These are phyloP conservation scores for Melanerpes formicivorus DNA, from an alignment of 2,113 vertebrate species.

Conservation along the genomic window DNA sequence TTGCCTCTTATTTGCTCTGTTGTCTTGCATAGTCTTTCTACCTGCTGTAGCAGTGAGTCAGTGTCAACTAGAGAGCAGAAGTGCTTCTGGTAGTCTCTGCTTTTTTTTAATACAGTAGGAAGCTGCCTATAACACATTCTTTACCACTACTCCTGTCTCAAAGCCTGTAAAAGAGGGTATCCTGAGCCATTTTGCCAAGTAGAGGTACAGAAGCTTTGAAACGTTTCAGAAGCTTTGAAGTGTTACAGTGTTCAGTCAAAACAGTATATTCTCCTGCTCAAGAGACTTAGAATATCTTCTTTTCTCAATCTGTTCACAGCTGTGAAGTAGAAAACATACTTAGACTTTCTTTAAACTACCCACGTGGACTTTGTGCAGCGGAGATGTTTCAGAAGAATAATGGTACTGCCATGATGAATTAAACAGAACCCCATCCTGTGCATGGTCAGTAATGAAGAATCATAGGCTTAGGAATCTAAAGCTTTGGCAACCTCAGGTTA, in stretches of 20 bases:
- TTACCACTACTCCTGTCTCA: background rate
- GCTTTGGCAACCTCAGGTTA: background rate
- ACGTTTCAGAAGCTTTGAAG: background rate
- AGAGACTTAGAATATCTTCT: background rate
- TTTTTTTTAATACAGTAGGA: background rate
- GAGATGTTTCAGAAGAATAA: background rate
- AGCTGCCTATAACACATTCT: background rate
- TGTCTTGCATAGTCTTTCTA: background rate
- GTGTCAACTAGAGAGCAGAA: background rate
- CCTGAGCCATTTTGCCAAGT: background rate
- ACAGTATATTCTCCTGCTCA: conserved; percentile 9
- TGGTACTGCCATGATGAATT: background rate
- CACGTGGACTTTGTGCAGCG: background rate
- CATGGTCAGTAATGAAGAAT: background rate
- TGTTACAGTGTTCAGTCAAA: conserved; percentile 5
- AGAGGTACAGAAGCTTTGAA: background rate
- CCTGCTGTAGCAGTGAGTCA: background rate
- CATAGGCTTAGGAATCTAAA: background rate
- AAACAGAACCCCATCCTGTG: background rate
- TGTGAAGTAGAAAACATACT: conserved; percentile 23
- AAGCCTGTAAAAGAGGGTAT: background rate
- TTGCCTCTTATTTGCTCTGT: background rate
- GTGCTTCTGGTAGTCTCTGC: background rate
- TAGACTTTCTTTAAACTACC: background rate
- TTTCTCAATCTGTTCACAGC: background rate